These are phyloP conservation scores for Pristionchus entomophagus DNA, from an alignment of 2,888 invertebrate genomes.

Conservation along the genomic window DNA sequence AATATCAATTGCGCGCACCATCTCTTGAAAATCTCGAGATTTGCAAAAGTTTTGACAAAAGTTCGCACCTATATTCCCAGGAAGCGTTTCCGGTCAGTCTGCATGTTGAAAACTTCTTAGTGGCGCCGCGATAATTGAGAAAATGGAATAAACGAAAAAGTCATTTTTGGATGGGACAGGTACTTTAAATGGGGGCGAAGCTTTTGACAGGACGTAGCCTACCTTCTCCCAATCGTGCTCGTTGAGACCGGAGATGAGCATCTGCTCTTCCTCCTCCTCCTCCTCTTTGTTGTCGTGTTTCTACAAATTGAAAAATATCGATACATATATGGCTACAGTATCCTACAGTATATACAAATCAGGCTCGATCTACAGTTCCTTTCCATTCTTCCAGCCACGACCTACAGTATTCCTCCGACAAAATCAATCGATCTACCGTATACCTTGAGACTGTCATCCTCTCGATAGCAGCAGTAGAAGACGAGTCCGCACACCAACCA, in stretches of 20 bases:
- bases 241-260: not conserved
- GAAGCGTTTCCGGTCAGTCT: too few relatives aligned
- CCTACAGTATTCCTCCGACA: not conserved
- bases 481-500: slow-evolving; percentile 5
- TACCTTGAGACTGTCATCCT: slow-evolving; percentile 14
- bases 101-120: too few relatives aligned
- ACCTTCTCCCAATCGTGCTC: not conserved
- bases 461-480: slow-evolving; percentile 33
- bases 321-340: too few relatives aligned
- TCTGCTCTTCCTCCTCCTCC: not conserved
- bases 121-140: too few relatives aligned
- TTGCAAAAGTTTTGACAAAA: not conserved
- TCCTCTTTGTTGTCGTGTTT: not conserved
- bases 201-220: too few relatives aligned
- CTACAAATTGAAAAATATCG: not conserved
- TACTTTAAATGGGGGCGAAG: too few relatives aligned
- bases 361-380: not conserved
- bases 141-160: too few relatives aligned
- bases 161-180: too few relatives aligned
- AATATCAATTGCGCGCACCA: too few relatives aligned
- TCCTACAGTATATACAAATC: too few relatives aligned
- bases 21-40: too few relatives aligned
- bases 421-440: not conserved
- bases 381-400: not conserved
- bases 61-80: too few relatives aligned